These are phyloP conservation scores for Epizoanthus rinbou DNA, from an alignment of 92 coral and sea anemone genomes.

Conservation along the genomic window DNA sequence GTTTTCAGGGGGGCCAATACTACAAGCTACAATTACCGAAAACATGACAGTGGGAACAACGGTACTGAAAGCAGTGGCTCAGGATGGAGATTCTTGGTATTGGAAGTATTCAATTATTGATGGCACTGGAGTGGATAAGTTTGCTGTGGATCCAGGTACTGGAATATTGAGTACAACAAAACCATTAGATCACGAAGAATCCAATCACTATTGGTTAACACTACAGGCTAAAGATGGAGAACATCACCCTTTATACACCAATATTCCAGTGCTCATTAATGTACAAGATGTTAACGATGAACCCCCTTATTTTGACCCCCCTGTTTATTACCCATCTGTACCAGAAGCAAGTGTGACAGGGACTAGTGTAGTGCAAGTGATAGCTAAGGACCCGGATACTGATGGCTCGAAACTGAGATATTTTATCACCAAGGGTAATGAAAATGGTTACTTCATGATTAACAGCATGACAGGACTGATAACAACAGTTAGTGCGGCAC, in stretches of 20 bases:
- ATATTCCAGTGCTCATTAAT: slow-evolving; percentile 80
- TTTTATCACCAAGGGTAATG: slow-evolving; percentile 76
- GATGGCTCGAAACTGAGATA: slow-evolving; percentile 75
- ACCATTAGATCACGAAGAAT: slow-evolving; percentile 72
- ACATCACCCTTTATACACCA: slow-evolving; percentile 73
- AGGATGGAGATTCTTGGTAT: slow-evolving; percentile 73
- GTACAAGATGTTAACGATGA: slow-evolving; percentile 79
- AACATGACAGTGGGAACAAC: slow-evolving; percentile 64
- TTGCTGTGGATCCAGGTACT: slow-evolving; percentile 73
- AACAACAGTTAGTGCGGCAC: slow-evolving; percentile 59
- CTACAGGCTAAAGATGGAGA: slow-evolving; percentile 86
- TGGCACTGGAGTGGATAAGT: slow-evolving; percentile 95
- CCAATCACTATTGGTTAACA: slow-evolving; percentile 90
- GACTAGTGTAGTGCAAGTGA: slow-evolving; percentile 72
- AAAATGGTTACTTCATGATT: slow-evolving; percentile 71
- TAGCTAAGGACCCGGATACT: slow-evolving; percentile 79
- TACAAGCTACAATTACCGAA: slow-evolving; percentile 64
- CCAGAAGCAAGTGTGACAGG: slow-evolving; percentile 72
- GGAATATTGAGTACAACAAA: slow-evolving; percentile 73
- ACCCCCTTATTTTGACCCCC: slow-evolving; percentile 84
- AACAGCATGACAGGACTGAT: slow-evolving; percentile 76
- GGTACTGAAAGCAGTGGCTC: slow-evolving; percentile 57
- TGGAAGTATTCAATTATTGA: slow-evolving; percentile 83
- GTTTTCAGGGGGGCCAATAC: slow-evolving; percentile 56
- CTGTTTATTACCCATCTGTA: slow-evolving; percentile 83